Conservation (phyloP, 2,797 vertebrate species). For the Prunella strophiata region DNA sequence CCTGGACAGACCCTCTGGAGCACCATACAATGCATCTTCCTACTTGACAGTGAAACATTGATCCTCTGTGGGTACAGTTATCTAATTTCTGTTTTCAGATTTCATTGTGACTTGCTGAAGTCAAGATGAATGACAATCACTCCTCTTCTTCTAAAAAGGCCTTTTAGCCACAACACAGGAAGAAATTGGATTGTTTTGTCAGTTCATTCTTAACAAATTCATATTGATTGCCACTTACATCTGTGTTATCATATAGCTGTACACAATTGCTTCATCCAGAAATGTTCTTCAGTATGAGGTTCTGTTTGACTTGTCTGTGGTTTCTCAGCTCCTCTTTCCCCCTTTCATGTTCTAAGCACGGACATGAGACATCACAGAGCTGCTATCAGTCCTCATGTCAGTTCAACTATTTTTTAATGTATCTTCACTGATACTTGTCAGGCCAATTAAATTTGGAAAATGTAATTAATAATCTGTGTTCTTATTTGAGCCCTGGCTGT, state of each 20-base stretch:
- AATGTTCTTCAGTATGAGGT: neutral
- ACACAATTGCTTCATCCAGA: neutral
- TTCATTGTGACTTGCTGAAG: neutral
- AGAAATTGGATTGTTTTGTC: neutral
- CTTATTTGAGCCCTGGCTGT: neutral
- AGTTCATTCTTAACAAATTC: slow-evolving; percentile 4
- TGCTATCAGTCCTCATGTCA: neutral
- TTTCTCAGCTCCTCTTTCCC: neutral
- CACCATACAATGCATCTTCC: neutral
- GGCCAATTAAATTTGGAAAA: neutral
- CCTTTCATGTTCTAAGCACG: rapidly evolving
- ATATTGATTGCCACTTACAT: neutral
- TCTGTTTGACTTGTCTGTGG: neutral
- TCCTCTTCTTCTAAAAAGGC: neutral
- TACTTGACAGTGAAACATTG: neutral
- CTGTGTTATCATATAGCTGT: neutral
- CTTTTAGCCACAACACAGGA: neutral
- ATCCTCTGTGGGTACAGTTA: neutral
- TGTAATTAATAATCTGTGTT: neutral
- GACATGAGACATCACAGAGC: neutral
- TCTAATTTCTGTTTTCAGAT: slow-evolving; percentile 2
- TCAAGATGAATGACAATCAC: neutral
- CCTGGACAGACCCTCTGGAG: neutral
- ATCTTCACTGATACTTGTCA: neutral
- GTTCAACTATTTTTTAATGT: neutral